Evolutionary conservation across 2,888 invertebrate genomes (phyloP).

Genomic region (Masnerella sp.): DNA sequence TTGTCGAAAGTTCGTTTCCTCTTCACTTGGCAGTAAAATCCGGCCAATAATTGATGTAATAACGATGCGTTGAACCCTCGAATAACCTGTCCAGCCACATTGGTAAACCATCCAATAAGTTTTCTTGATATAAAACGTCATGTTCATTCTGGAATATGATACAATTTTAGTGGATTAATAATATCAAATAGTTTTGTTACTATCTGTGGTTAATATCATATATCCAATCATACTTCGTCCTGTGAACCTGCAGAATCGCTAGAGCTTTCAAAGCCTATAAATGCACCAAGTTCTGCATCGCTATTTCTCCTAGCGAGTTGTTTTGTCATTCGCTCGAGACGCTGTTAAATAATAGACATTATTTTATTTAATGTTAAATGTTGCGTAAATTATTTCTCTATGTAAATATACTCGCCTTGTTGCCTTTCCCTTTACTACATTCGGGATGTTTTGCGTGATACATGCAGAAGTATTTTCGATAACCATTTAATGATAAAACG

Average conservation of each 20-base stretch:
- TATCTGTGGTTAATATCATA: too few species aligned
- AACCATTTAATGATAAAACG: constrained; percentile 96
- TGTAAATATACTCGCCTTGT: constrained; percentile 83
- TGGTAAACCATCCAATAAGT: constrained; percentile 92
- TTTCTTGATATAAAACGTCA: constrained; percentile 83
- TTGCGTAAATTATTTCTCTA: too few species aligned
- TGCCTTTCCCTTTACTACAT: constrained; percentile 81
- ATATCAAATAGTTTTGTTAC: too few species aligned
- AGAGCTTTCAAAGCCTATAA: constrained; percentile 90
- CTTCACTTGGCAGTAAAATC: constrained; percentile 90
- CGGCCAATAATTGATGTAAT: constrained; percentile 99
- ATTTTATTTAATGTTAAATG: too few species aligned
- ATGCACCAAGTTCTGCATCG: constrained; percentile 90
- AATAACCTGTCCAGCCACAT: constrained; percentile 98
- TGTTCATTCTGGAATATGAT: constrained; percentile 75
- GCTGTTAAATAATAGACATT: constrained; percentile 76
- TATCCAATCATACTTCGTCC: constrained; percentile 73
- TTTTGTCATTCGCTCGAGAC: constrained; percentile 85
- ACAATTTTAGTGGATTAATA: neutral
- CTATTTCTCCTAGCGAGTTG: constrained; percentile 70
- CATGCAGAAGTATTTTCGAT: constrained; percentile 98
- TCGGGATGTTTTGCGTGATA: constrained; percentile 98
- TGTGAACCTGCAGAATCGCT: constrained; percentile 79
- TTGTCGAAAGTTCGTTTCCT: constrained; percentile 10
- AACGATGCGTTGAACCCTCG: constrained; percentile 96